Conservation (phyloP, 2,113 vertebrate species). For the Regulus satrapa region DNA sequence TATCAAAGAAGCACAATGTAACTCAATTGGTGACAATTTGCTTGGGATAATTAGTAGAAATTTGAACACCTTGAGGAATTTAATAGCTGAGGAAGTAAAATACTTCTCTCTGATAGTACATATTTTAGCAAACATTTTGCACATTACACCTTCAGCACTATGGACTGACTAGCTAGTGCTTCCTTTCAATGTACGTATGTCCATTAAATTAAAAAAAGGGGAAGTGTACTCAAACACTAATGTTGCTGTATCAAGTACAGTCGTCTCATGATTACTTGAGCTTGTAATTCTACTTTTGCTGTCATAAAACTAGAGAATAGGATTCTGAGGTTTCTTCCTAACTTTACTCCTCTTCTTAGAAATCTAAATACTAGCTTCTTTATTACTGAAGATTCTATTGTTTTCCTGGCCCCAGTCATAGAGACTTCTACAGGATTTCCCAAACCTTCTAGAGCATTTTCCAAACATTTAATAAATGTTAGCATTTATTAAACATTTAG, state of each 20-base stretch:
- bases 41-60: conserved; percentile 60
- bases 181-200: not conserved
- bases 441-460: not conserved
- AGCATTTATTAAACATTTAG: too few relatives aligned
- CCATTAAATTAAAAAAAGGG: not conserved
- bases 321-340: not conserved
- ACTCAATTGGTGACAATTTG: not conserved
- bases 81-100: not conserved
- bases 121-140: not conserved
- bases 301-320: not conserved
- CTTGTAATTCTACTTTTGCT: not conserved
- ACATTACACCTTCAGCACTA: not conserved
- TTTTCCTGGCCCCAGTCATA: not conserved
- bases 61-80: not conserved
- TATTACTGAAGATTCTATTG: not conserved
- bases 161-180: not conserved
- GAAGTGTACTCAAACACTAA: not conserved
- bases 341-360: not conserved
- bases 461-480: too few relatives aligned
- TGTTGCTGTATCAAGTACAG: not conserved
- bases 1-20: not conserved
- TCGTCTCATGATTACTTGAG: not conserved
- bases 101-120: not conserved
- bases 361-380: not conserved
- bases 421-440: not conserved